Base-by-base conservation (phyloP, 2,888 invertebrate species). In the Chironomus riparius region DNA sequence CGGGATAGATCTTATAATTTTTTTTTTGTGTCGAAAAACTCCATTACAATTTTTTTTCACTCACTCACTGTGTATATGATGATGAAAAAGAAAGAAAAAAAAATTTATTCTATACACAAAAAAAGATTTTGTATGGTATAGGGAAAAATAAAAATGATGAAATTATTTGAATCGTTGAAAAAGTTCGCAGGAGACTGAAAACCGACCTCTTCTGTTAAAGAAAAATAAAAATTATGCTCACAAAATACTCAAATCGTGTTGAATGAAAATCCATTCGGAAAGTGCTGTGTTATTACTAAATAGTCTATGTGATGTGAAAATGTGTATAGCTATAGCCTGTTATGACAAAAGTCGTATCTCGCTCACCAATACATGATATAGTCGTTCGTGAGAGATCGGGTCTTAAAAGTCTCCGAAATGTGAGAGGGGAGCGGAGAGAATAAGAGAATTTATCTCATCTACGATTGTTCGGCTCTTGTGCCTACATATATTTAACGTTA, bases 111-210 rank as follows among this genome's bases (percentile, higher is more conserved):
- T 65, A 73, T 50, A 70, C 62, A 73, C 62, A 15, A 62, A 62
- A 47, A 65, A 70, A 56, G 65, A 18, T 18, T 47, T 22, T 65
- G 65, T 48, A 70, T 48, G 48, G 70, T 73, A 62, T 71, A 73
- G 73, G 73, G 73, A 73, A 73, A 62, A 73, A 73, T 73, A 73
- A 73, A 73, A 73, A 73, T 73, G 73, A 73, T 73, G 73, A 73
- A 73, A 73, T 73, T 73, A 73, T 73, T 71, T 73, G 73, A 73
- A 65, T 73, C 73, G 73, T 62, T 73, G 62, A 62, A 73, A 73
- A 73, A 62, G 28, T 56, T 50, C 38, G 73, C 73, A 73, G 62
- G 65, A 65, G 73, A 73, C 73, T 73, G 65, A 73, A 73, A 71
- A 47, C 56, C 47, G 21, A 21, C 21, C 73, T 28, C 38, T 22